A percentile compares a stretch with the other conserved stretches of the same genome.
Evolutionary conservation across 2,888 invertebrate genomes (phyloP).

Genomic region (Scaptodrosophila latifasciaeformis): DNA sequence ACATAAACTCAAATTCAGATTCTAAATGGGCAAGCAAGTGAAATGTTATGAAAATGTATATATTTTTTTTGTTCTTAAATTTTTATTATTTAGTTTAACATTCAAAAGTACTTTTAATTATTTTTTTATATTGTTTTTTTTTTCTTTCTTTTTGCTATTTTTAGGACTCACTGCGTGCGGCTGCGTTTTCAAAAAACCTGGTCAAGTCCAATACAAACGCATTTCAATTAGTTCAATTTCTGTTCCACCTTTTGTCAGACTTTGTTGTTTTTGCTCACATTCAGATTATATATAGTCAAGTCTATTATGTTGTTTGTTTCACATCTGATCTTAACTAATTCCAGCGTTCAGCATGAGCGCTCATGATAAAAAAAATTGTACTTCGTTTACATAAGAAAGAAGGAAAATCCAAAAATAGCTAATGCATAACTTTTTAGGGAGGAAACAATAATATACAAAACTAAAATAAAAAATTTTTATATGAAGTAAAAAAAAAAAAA

Average conservation of each 20-base stretch:
- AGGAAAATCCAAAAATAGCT: neutral
- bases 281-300: neutral
- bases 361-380: conserved; percentile 5
- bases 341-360: conserved; percentile 1
- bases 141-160: conserved; percentile 15
- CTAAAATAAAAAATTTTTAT: neutral
- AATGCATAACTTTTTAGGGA: neutral
- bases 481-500: neutral
- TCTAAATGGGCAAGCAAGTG: conserved; percentile 39
- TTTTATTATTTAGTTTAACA: conserved; percentile 18
- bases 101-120: too few relatives aligned
- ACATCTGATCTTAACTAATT: conserved; percentile 4
- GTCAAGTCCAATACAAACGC: conserved; percentile 74
- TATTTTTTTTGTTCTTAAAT: conserved; percentile 8
- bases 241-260: conserved; percentile 17
- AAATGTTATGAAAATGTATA: conserved; percentile 38
- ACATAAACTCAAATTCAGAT: too few relatives aligned
- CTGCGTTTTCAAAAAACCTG: conserved; percentile 72
- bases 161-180: conserved; percentile 76
- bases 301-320: conserved; percentile 8
- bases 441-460: neutral
- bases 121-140: conserved; percentile 11
- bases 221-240: conserved; percentile 50
- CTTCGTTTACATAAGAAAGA: too few relatives aligned
- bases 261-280: conserved; percentile 13